Percentiles rank a stretch among this genome's conserved stretches.
Conservation (phyloP, 2,797 vertebrate genomes). For the Rallus crepitans region DNA sequence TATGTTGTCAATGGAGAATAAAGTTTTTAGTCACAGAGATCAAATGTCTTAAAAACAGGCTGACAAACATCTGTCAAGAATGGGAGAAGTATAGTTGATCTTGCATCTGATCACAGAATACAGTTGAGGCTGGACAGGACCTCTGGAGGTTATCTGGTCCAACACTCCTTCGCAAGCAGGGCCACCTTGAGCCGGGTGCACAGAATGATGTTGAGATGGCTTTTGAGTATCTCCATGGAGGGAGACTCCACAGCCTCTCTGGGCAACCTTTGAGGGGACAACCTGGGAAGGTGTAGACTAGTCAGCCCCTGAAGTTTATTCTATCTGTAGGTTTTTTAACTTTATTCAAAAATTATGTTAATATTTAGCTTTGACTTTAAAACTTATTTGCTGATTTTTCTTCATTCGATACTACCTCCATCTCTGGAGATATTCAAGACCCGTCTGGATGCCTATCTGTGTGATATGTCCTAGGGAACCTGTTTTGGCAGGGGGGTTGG, state of each 20-base stretch:
- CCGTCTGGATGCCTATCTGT: no score
- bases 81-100: not conserved
- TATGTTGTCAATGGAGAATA: not conserved
- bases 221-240: not conserved
- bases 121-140: not conserved
- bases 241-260: not conserved
- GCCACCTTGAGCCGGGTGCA: not conserved
- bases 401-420: not conserved
- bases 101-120: not conserved
- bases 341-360: not conserved
- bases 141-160: not conserved
- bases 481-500: no score
- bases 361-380: not conserved
- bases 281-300: fast-evolving
- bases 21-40: not conserved
- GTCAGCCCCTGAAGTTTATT: not conserved
- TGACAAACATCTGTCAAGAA: not conserved
- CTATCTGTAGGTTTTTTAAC: not conserved
- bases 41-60: not conserved
- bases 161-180: not conserved
- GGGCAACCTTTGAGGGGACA: not conserved
- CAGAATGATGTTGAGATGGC: not conserved
- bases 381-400: not conserved
- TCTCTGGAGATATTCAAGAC: no score
- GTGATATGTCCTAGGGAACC: no score